Evolutionary conservation across 2,888 invertebrate species (phyloP).

Genomic region (Cheilosia pagana): DNA sequence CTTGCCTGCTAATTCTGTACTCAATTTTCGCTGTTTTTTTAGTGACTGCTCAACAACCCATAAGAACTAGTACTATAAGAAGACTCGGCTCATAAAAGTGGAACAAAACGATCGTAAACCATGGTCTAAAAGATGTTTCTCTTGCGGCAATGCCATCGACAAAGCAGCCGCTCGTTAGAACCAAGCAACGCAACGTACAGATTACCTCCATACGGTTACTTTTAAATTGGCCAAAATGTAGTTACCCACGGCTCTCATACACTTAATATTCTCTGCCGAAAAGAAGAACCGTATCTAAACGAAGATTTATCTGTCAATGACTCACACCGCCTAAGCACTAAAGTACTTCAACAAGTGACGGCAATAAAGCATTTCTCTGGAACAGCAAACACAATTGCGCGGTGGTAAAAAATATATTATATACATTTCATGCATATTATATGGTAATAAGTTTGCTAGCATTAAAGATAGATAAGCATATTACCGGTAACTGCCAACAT

Average conservation of each 20-base stretch:
- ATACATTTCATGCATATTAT: constrained; percentile 60
- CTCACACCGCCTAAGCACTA: constrained; percentile 45
- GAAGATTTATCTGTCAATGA: constrained; percentile 70
- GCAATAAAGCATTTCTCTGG: constrained; percentile 70
- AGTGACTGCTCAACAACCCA: constrained; percentile 38
- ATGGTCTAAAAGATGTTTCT: constrained; percentile 30
- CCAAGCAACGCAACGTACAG: constrained; percentile 16
- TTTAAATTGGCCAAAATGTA: constrained; percentile 48
- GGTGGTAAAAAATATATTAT: constrained; percentile 9
- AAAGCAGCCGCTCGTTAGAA: constrained; percentile 26
- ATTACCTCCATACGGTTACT: constrained; percentile 34
- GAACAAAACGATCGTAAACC: constrained; percentile 59
- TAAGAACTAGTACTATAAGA: constrained; percentile 30
- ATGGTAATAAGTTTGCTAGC: constrained; percentile 55
- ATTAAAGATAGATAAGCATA: constrained; percentile 66
- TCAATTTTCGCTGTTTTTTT: not conserved
- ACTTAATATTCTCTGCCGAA: constrained; percentile 8
- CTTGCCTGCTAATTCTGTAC: not conserved
- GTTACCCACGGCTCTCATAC: not conserved
- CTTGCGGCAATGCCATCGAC: constrained; percentile 17
- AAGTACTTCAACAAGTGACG: constrained; percentile 66
- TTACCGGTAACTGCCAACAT: constrained; percentile 60
- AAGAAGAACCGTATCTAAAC: constrained; percentile 41
- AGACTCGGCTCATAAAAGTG: constrained; percentile 47
- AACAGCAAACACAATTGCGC: constrained; percentile 66